Conservation (phyloP, 2,888 invertebrate species). For the Thelaira solivaga region DNA sequence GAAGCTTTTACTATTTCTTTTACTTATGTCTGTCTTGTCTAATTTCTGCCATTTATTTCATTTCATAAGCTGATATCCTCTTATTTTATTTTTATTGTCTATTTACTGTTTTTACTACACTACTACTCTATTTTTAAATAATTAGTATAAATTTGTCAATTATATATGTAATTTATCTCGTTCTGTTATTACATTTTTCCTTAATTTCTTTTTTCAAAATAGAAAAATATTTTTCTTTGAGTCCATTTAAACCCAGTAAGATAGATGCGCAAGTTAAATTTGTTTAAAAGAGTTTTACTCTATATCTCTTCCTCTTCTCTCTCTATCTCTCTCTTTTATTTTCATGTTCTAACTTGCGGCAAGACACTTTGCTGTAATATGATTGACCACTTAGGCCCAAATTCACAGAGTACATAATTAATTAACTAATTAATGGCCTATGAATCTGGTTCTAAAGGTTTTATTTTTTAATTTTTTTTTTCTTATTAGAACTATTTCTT, state of each 20-base stretch:
- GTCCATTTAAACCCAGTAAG: no score
- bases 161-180: slow-evolving; percentile 13
- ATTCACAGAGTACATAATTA: no score
- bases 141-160: slow-evolving; percentile 37
- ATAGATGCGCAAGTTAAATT: no score
- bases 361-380: no score
- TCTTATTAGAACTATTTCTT: slow-evolving; percentile 41
- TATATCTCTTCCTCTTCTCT: no score
- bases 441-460: no score
- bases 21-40: slow-evolving; percentile 34
- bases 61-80: slow-evolving; percentile 54
- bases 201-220: slow-evolving; percentile 18
- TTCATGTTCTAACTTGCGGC: no score
- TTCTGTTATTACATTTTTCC: slow-evolving; percentile 27
- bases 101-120: slow-evolving; percentile 56
- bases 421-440: no score
- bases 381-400: no score
- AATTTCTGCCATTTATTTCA: background rate
- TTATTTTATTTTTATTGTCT: slow-evolving; percentile 41
- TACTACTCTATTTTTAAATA: slow-evolving; percentile 8
- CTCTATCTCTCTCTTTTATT: no score
- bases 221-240: slow-evolving; percentile 25
- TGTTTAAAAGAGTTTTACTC: no score
- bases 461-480: no score
- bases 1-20: slow-evolving; percentile 70